phyloP scores from a whole-genome alignment of 2,797 vertebrate species.

The Lutjanus campechanus region DNA sequence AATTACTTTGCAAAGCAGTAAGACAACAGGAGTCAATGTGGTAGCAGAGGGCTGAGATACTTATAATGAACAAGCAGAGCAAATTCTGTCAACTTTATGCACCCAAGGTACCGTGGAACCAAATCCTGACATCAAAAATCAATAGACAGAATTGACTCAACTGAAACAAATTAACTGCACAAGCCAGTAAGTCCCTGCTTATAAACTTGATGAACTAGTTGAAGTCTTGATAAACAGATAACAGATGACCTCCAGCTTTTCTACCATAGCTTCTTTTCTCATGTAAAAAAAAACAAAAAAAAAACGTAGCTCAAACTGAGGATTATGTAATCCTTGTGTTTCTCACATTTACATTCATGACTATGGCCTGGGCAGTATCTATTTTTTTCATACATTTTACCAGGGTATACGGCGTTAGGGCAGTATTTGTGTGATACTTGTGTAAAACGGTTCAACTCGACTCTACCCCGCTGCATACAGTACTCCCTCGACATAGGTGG shows the following conservation, averaged over 20 bases:
- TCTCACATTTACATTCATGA: neutral
- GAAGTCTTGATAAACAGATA: slow-evolving; percentile 50
- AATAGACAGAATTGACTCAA: slow-evolving; percentile 85
- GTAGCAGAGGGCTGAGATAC: slow-evolving; percentile 14
- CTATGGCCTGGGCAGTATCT: too few relatives aligned
- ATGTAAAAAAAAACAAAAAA: too few relatives aligned
- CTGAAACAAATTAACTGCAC: slow-evolving; percentile 86
- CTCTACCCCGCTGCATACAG: too few relatives aligned
- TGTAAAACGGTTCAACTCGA: too few relatives aligned
- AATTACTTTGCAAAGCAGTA: slow-evolving; percentile 40
- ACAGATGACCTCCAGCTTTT: slow-evolving; percentile 10
- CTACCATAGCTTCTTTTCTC: neutral
- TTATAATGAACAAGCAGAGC: slow-evolving; percentile 71
- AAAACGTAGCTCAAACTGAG: neutral
- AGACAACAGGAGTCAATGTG: slow-evolving; percentile 36
- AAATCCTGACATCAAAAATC: slow-evolving; percentile 86
- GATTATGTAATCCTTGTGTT: neutral
- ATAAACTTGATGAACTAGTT: slow-evolving; percentile 60
- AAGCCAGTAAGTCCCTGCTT: slow-evolving; percentile 69
- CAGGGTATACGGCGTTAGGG: too few relatives aligned
- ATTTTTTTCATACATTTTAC: too few relatives aligned
- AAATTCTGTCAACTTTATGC: slow-evolving; percentile 79
- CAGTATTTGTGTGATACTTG: too few relatives aligned
- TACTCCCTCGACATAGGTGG: too few relatives aligned
- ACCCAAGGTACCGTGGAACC: slow-evolving; percentile 71